These are phyloP conservation scores for Ericerus pela DNA, from an alignment of 1,140 invertebrate genomes.

Conservation along the genomic window DNA sequence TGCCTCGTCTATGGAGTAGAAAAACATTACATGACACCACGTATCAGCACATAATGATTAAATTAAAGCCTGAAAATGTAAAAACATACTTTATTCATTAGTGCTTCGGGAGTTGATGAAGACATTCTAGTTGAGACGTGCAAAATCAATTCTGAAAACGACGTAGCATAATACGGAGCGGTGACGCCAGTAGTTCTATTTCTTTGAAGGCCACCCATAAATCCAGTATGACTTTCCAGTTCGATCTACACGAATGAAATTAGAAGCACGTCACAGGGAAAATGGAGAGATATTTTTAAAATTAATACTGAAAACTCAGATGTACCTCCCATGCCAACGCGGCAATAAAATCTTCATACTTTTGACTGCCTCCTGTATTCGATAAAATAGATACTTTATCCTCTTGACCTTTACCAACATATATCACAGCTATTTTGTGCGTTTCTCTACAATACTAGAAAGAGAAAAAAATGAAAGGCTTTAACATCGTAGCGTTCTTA, in stretches of 20 bases:
- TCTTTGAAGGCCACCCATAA: conserved; percentile 82
- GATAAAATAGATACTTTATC: conserved; percentile 83
- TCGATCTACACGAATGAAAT: conserved; percentile 45
- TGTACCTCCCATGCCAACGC: conserved; percentile 86
- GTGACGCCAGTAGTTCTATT: conserved; percentile 81
- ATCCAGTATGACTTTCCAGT: conserved; percentile 86
- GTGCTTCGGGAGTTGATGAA: conserved; percentile 58
- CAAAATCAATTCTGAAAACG: conserved; percentile 68
- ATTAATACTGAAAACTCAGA: not conserved
- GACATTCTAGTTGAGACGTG: conserved; percentile 98
- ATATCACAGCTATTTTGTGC: conserved; percentile 98
- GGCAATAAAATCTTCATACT: conserved; percentile 88
- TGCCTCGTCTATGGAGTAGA: conserved; percentile 60
- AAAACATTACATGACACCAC: not conserved
- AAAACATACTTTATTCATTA: conserved; percentile 65
- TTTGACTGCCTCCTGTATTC: conserved; percentile 56
- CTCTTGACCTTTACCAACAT: conserved; percentile 91
- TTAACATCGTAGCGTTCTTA: too few species aligned
- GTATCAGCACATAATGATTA: not conserved
- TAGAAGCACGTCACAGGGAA: not conserved
- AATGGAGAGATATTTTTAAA: not conserved
- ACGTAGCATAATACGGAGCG: conserved; percentile 92
- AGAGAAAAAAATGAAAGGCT: conserved; percentile 16
- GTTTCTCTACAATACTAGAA: conserved; percentile 73
- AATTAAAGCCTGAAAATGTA: not conserved